Evolutionary conservation across 2,888 invertebrate genomes (phyloP), one percentile per base, ranked within the genome.

Genomic region (Morpho deidamia): DNA sequence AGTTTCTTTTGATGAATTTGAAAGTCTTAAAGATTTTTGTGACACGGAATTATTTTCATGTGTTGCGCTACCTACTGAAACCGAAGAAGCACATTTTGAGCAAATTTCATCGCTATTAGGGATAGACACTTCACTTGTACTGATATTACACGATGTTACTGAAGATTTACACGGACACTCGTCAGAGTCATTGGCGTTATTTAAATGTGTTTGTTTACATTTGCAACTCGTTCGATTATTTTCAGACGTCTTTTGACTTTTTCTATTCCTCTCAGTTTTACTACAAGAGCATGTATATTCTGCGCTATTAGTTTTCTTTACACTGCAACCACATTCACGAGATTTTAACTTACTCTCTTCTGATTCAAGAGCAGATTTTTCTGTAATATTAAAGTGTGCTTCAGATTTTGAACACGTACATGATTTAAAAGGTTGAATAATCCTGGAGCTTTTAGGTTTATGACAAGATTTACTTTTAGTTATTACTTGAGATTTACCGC

Each of bases 261-360:
- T 23, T 3, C 23, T 23, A 23, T 23, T 23, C 23, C 23, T 23
- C 23, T n/a, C 10, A 11, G 10, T n/a, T n/a, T 11, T 33, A 9
- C 11, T 47, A 33, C 51, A 51, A 14, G 51, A 44, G 12, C 51
- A 51, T 10, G n/a, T 38, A 9, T 11, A n/a, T 51, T 49, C 12
- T 12, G 4, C 8, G 35, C 44, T 23, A 23, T 23, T 12, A 9
- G 44, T 12, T 35, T 44, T 44, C 10, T 35, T 44, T 34, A 12
- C 35, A 10, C 35, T 34, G 35, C 10, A 11, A 9, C 11, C 1
- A 35, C 12, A 44, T 44, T n/a, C 34, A 10, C 14, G 44, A 7
- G 12, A 12, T 44, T 14, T 34, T 35, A 2, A 1, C 7, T 12
- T 2, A 14, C 11, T 7, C 35, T 1, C 12, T 10, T 1, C 12